These are phyloP conservation scores for Gymnogyps californianus DNA, from an alignment of 2,113 vertebrate genomes.

Conservation along the genomic window DNA sequence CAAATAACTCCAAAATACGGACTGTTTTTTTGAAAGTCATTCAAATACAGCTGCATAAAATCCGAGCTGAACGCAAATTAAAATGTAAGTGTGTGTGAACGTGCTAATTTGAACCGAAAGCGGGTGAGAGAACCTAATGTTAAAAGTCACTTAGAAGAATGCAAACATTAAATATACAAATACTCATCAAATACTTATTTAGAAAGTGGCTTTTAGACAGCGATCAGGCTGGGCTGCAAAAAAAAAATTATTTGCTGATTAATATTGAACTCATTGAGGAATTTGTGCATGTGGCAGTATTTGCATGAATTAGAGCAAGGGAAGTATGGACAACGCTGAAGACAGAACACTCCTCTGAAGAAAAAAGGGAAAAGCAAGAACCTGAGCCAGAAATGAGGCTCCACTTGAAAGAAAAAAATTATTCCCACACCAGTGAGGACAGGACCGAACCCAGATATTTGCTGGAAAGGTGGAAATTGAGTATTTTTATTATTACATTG, in stretches of 20 bases:
- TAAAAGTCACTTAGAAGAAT: slow-evolving; percentile 28
- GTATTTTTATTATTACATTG: neutral
- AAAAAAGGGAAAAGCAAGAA: neutral
- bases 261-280: slow-evolving; percentile 4
- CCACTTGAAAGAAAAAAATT: neutral
- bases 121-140: neutral
- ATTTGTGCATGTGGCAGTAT: neutral
- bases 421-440: neutral
- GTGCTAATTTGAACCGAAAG: neutral
- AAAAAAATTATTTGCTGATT: neutral
- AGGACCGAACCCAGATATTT: neutral
- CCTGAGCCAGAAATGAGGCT: neutral
- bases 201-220: neutral
- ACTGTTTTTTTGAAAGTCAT: fast-evolving
- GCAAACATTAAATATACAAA: slow-evolving; percentile 31
- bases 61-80: fast-evolving
- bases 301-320: neutral
- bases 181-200: slow-evolving; percentile 19
- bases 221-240: neutral
- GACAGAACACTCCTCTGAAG: neutral
- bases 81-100: neutral
- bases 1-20: neutral
- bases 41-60: neutral
- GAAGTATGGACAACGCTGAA: neutral
- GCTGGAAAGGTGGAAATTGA: neutral